Evolutionary conservation across 2,113 vertebrate species (phyloP), one percentile per base, ranked within the genome.

Genomic region (Crypturellus undulatus): DNA sequence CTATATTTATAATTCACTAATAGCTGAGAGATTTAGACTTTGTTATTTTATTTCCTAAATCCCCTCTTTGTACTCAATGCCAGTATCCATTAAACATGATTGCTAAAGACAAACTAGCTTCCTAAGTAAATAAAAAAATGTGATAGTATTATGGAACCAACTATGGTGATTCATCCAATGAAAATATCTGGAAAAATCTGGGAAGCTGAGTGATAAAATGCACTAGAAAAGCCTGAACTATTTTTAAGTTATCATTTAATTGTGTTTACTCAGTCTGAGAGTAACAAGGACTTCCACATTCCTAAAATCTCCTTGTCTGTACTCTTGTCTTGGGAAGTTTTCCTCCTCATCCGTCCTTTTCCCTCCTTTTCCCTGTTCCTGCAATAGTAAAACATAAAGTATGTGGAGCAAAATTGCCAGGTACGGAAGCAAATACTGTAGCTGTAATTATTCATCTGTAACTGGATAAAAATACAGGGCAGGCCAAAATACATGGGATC

Each of bases 1-100:
- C 75, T 95, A 96, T 97, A 95, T 93, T 98, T 96, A 96, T 95
- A 95, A 97, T 93, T 97, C 86, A 95, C 86, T 97, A 97, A 92
- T 95, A 86, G 89, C 71, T 96, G 95, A 90, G 94, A 89, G 94
- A 95, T 93, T 96, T 96, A 90, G 71, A 54, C 65, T 92, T 96
- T 79, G 65, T 71, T 64, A 30, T 30, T n/a, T 65, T 72, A 42
- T 70, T 91, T 91, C 38, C 59, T 63, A 89, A 94, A 87, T 91
- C 76, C 54, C 68, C 80, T 77, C 80, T 76, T 92, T 60, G 10
- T 28, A 40, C 63, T 68, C 43, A 72, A 54, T 91, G 80, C 91
- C 88, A 90, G 54, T 79, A 63, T 95, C 84, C 64, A 79, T 96
- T 93, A 93, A 51, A 64, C 26, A 24, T 69, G 81, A 95, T 79